These are phyloP conservation scores for Pseudomyrmex gracilis DNA, from an alignment of 1,140 invertebrate species.

Conservation along the genomic window DNA sequence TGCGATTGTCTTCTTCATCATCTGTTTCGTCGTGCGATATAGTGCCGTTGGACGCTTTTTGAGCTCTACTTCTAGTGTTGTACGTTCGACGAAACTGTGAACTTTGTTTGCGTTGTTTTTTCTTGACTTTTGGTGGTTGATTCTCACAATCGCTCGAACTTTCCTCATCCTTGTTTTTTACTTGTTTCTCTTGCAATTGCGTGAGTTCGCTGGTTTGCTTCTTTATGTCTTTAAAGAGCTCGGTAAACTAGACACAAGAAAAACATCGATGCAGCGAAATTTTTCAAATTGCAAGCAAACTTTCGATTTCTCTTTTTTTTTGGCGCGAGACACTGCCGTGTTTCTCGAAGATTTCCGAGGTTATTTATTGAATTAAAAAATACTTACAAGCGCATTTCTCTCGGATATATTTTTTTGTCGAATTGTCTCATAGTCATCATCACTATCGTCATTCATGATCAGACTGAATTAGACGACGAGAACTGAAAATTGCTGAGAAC, in stretches of 20 bases:
- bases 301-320: not conserved
- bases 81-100: slow-evolving; percentile 64
- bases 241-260: slow-evolving; percentile 67
- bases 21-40: not conserved
- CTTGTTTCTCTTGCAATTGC: not conserved
- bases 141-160: slow-evolving; percentile 45
- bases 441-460: slow-evolving; percentile 64
- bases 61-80: slow-evolving; percentile 71
- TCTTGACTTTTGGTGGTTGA: slow-evolving; percentile 44
- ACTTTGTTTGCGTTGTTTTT: slow-evolving; percentile 30
- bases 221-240: slow-evolving; percentile 74
- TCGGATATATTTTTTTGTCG: slow-evolving; percentile 73
- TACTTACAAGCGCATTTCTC: slow-evolving; percentile 74
- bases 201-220: slow-evolving; percentile 60
- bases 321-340: no score
- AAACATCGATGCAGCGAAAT: slow-evolving; percentile 4
- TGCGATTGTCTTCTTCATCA: slow-evolving; percentile 34
- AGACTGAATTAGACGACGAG: slow-evolving; percentile 1
- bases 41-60: not conserved
- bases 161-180: slow-evolving; percentile 20
- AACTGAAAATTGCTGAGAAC: not conserved
- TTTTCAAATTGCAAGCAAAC: not conserved
- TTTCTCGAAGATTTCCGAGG: not conserved
- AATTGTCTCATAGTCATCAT: slow-evolving; percentile 51
- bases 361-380: slow-evolving; percentile 16